Evolutionary conservation across 2,888 invertebrate species (phyloP).

Genomic region (Plusia festucae): DNA sequence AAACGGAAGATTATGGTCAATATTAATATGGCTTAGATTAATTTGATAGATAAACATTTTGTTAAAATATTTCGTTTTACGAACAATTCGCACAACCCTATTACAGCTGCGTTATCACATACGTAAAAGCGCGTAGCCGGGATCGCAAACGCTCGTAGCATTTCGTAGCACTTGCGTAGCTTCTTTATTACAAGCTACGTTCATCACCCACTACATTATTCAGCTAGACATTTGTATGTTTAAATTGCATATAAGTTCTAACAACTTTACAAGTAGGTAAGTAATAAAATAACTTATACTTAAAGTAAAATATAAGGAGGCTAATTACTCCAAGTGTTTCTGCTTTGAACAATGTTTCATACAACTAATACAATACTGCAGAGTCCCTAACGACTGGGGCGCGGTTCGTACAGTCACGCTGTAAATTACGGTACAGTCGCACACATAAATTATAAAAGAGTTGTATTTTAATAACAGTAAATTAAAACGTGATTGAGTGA

Average conservation of each 20-base stretch:
- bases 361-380: conserved; percentile 75
- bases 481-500: conserved; percentile 10
- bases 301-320: conserved; percentile 18
- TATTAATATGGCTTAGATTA: conserved; percentile 16
- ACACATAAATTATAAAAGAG: conserved; percentile 14
- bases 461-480: conserved; percentile 19
- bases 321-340: conserved; percentile 45
- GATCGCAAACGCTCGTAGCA: background rate
- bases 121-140: background rate
- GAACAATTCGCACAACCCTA: background rate
- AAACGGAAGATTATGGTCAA: conserved; percentile 10
- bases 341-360: conserved; percentile 60
- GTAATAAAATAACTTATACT: background rate
- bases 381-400: conserved; percentile 77
- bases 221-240: too few relatives aligned
- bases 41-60: background rate
- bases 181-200: background rate
- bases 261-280: background rate
- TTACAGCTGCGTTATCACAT: background rate
- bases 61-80: background rate
- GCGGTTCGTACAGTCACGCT: conserved; percentile 71
- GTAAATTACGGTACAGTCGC: conserved; percentile 60
- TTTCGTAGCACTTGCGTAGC: conserved; percentile 27
- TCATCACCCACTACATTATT: background rate
- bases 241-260: too few relatives aligned